phyloP scores from a whole-genome alignment of 2,797 vertebrate species.

The Melanotaenia pygmaea region DNA sequence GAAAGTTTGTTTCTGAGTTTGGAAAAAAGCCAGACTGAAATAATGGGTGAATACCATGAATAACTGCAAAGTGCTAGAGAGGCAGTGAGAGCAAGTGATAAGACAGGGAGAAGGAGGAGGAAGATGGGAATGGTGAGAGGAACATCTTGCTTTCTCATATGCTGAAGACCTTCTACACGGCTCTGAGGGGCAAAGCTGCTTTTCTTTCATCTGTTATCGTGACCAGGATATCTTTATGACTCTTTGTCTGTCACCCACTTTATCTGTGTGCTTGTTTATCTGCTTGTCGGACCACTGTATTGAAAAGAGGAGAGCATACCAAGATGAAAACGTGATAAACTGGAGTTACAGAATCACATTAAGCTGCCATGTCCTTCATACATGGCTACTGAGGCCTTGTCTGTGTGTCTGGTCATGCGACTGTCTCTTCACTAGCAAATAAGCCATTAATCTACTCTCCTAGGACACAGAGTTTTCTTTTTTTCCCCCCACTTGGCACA shows the following conservation, averaged over 20 bases:
- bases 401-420: conserved; percentile 16
- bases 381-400: conserved; percentile 40
- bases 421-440: conserved; percentile 53
- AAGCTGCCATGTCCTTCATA: conserved; percentile 59
- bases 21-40: conserved; percentile 4
- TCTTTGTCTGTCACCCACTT: conserved; percentile 37
- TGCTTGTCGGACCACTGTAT: conserved; percentile 45
- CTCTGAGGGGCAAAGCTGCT: neutral
- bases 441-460: conserved; percentile 69
- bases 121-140: conserved; percentile 23
- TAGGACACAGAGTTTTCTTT: conserved; percentile 17
- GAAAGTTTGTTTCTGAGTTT: too few relatives aligned
- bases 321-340: conserved; percentile 45
- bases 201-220: conserved; percentile 32
- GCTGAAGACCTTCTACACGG: conserved; percentile 17
- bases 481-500: conserved; percentile 26
- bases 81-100: neutral
- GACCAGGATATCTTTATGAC: conserved; percentile 13
- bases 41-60: conserved; percentile 43
- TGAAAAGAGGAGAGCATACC: conserved; percentile 42
- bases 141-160: conserved; percentile 6
- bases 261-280: conserved; percentile 41
- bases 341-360: conserved; percentile 18
- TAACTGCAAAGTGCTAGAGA: conserved; percentile 60
- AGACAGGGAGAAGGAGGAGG: neutral